Evolutionary conservation across 2,797 vertebrate genomes (phyloP).

Genomic region (Bovichtus variegatus): DNA sequence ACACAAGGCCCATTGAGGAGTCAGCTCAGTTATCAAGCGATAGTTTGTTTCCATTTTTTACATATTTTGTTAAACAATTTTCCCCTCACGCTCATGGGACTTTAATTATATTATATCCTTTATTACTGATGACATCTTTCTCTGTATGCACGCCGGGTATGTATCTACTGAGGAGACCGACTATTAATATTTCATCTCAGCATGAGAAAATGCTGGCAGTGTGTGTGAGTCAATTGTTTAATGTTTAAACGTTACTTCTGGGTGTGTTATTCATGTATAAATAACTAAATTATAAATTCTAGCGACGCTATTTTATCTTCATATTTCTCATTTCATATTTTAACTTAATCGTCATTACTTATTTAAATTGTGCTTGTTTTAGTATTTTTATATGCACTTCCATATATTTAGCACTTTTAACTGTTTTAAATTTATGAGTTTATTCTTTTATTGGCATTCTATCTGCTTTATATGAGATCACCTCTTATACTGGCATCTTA

Average conservation of each 20-base stretch:
- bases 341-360: no score
- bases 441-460: no score
- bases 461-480: no score
- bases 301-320: no score
- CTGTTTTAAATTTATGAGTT: no score
- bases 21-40: neutral
- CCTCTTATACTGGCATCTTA: no score
- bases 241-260: neutral
- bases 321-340: no score
- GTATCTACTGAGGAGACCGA: neutral
- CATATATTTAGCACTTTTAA: no score
- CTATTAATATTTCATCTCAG: neutral
- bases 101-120: neutral
- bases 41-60: neutral
- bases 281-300: neutral
- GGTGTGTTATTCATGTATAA: neutral
- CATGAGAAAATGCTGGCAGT: neutral
- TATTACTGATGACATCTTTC: neutral
- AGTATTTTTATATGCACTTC: no score
- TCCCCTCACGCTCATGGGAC: no score
- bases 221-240: neutral
- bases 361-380: no score
- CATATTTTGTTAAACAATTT: neutral
- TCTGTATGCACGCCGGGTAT: neutral
- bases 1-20: neutral